A percentile compares a stretch with the other conserved stretches of the same genome.
Evolutionary conservation across 2,797 vertebrate species (phyloP).

Genomic region (Sarcoramphus papa): DNA sequence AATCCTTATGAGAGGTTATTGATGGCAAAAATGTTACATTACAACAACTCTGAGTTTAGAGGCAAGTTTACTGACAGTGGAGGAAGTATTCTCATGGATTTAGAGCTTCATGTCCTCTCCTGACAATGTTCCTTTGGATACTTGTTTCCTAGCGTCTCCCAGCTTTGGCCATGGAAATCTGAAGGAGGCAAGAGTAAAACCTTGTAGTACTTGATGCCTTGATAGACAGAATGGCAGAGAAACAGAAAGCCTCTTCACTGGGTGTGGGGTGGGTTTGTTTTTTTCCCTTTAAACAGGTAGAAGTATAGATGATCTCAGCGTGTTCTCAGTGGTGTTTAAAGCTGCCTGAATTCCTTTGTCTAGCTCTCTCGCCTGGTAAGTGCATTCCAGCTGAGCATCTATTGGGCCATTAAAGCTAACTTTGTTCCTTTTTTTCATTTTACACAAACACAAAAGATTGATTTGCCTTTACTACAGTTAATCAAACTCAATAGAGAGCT

Average conservation of each 20-base stretch:
- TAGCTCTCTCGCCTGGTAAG: slow-evolving; percentile 42
- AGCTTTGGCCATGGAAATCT: not conserved
- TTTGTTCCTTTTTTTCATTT: slow-evolving; percentile 48
- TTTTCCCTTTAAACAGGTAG: slow-evolving; percentile 51
- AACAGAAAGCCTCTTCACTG: slow-evolving; percentile 24
- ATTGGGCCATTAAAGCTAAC: slow-evolving; percentile 55
- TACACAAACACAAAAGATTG: slow-evolving; percentile 37
- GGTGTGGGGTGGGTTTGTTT: not conserved
- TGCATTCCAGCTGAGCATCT: slow-evolving; percentile 66
- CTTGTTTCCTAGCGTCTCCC: not conserved
- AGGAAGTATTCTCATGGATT: not conserved
- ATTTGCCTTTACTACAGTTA: slow-evolving; percentile 46
- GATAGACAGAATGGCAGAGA: slow-evolving; percentile 31
- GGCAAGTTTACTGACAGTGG: not conserved
- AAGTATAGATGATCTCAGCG: slow-evolving; percentile 52
- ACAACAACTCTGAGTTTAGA: not conserved
- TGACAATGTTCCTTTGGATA: not conserved
- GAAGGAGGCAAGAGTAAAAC: not conserved
- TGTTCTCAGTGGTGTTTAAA: slow-evolving; percentile 60
- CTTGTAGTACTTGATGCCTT: not conserved
- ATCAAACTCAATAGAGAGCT: slow-evolving; percentile 19
- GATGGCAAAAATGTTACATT: not conserved
- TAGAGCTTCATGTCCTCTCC: not conserved
- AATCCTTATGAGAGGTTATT: not conserved
- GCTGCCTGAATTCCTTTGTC: slow-evolving; percentile 66